Conservation (phyloP, 1,140 invertebrate genomes). For the Thrips palmi region DNA sequence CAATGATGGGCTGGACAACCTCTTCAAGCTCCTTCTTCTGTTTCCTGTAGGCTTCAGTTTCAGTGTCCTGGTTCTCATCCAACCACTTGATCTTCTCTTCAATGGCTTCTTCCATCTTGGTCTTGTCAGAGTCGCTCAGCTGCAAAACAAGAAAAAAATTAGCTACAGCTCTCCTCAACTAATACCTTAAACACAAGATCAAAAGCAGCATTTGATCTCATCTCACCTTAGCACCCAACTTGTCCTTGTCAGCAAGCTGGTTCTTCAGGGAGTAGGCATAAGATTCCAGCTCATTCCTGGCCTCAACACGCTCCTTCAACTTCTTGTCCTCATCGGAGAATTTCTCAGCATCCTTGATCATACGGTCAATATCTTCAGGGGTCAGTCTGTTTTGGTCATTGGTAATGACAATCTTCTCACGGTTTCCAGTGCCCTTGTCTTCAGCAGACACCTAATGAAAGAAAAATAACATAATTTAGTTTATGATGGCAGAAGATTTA, state of each 20-base stretch:
- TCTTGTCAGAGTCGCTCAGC: constrained; percentile 75
- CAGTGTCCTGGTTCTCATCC: constrained; percentile 87
- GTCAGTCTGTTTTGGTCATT: constrained; percentile 94
- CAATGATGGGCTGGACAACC: constrained; percentile 92
- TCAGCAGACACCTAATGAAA: constrained; percentile 67
- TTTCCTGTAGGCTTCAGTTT: constrained; percentile 84
- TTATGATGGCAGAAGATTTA: neutral
- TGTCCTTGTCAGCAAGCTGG: constrained; percentile 94
- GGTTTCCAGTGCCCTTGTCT: constrained; percentile 95
- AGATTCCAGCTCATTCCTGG: constrained; percentile 87
- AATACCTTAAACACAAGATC: neutral
- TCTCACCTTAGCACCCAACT: constrained; percentile 76
- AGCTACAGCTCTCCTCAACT: neutral
- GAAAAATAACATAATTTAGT: neutral
- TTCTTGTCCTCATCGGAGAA: constrained; percentile 98
- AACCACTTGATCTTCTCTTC: constrained; percentile 98
- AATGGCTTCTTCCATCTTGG: constrained; percentile 88
- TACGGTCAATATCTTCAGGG: constrained; percentile 94
- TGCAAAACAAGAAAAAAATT: constrained; percentile 16
- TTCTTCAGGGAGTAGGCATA: constrained; percentile 98
- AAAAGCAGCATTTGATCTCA: neutral
- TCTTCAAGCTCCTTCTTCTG: constrained; percentile 96
- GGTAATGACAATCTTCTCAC: constrained; percentile 97
- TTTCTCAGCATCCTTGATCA: constrained; percentile 97
- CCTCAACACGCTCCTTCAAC: constrained; percentile 90